Percentiles rank a stretch among this genome's conserved stretches.
Conservation (phyloP, 2,113 vertebrate species). For the human (Homo sapiens) region GRCh38 chrX:29445001-29445500, state of each 20-base stretch:
- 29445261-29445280: not conserved
- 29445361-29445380: conserved; percentile 4
- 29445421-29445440: conserved; percentile 64
- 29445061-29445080: not conserved
- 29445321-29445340: conserved; percentile 7
- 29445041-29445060: not conserved
- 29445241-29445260: conserved; percentile 21
- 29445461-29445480: conserved; percentile 58
- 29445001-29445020: not conserved
- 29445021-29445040: not conserved
- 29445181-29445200: conserved; percentile 11
- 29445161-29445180: not conserved
- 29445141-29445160: not conserved
- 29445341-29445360: conserved; percentile 44
- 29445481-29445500: conserved; percentile 63
- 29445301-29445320: conserved; percentile 31
- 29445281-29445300: not conserved
- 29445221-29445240: not conserved
- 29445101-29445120: not conserved
- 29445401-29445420: conserved; percentile 70
- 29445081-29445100: not conserved
- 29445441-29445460: conserved; percentile 62
- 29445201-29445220: conserved; percentile 20
- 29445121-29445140: not conserved
- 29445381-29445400: conserved; percentile 52